These are phyloP conservation scores for Euthynnus affinis DNA, from an alignment of 2,797 vertebrate genomes.

Conservation along the genomic window DNA sequence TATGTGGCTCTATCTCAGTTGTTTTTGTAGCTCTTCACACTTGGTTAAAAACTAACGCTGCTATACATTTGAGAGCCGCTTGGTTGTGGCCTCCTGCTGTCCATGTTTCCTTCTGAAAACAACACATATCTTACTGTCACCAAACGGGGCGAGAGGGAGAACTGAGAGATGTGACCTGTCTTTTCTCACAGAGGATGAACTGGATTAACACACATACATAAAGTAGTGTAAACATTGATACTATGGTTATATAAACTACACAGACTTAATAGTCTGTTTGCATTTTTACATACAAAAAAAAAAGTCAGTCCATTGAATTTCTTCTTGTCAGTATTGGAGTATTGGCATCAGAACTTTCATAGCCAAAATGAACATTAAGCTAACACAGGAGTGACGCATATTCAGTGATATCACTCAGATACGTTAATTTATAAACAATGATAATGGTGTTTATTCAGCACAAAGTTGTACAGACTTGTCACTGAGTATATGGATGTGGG, in stretches of 20 bases:
- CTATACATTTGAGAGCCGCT: slow-evolving; percentile 54
- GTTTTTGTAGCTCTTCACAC: slow-evolving; percentile 53
- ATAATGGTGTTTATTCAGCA: slow-evolving; percentile 63
- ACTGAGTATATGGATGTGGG: slow-evolving; percentile 39
- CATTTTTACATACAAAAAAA: slow-evolving; percentile 33
- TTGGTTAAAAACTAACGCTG: slow-evolving; percentile 66
- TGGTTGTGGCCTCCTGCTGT: slow-evolving; percentile 32
- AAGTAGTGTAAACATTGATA: slow-evolving; percentile 36
- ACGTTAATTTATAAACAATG: slow-evolving; percentile 47
- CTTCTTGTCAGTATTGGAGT: slow-evolving; percentile 31
- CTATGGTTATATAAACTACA: slow-evolving; percentile 38
- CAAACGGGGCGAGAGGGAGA: neutral
- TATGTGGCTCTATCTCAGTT: slow-evolving; percentile 25
- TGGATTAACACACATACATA: slow-evolving; percentile 42
- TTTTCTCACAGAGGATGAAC: slow-evolving; percentile 42
- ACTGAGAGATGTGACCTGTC: slow-evolving; percentile 29
- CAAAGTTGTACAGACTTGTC: slow-evolving; percentile 67
- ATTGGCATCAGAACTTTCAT: slow-evolving; percentile 39
- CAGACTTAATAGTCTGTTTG: slow-evolving; percentile 49
- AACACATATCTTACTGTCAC: neutral
- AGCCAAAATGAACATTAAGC: slow-evolving; percentile 49
- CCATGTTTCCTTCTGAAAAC: slow-evolving; percentile 46
- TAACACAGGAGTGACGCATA: slow-evolving; percentile 38
- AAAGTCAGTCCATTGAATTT: slow-evolving; percentile 14
- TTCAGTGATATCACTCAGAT: slow-evolving; percentile 33